phyloP scores from a whole-genome alignment of 2,113 vertebrate genomes.

The Nothocercus julius region DNA sequence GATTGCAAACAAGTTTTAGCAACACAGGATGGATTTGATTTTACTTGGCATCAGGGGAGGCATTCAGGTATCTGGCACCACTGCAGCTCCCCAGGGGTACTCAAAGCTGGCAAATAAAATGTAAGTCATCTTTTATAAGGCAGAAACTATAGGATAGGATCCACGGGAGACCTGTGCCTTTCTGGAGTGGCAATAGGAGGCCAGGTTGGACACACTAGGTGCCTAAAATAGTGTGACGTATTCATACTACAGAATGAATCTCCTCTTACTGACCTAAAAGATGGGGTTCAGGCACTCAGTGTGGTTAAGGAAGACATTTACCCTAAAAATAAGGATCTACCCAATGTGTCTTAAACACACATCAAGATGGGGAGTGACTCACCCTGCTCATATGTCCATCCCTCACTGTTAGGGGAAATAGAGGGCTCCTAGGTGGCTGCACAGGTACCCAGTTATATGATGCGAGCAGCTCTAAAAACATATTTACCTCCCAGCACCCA shows the following conservation, averaged over 20 bases:
- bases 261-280: background rate
- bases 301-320: background rate
- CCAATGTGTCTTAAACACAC: background rate
- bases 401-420: background rate
- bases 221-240: fast-evolving
- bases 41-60: background rate
- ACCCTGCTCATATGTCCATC: background rate
- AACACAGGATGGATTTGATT: background rate
- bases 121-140: background rate
- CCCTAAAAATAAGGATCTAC: background rate
- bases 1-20: background rate
- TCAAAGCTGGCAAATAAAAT: background rate
- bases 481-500: background rate
- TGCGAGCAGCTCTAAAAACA: background rate
- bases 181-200: background rate
- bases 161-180: background rate
- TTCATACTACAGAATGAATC: background rate
- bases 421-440: background rate
- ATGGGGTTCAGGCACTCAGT: background rate
- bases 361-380: background rate
- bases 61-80: background rate
- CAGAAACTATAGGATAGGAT: background rate
- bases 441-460: background rate
- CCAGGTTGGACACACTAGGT: background rate
- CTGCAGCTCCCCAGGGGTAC: background rate